phyloP scores from a whole-genome alignment of 2,113 vertebrate species.

The Microcebus jonahi region DNA sequence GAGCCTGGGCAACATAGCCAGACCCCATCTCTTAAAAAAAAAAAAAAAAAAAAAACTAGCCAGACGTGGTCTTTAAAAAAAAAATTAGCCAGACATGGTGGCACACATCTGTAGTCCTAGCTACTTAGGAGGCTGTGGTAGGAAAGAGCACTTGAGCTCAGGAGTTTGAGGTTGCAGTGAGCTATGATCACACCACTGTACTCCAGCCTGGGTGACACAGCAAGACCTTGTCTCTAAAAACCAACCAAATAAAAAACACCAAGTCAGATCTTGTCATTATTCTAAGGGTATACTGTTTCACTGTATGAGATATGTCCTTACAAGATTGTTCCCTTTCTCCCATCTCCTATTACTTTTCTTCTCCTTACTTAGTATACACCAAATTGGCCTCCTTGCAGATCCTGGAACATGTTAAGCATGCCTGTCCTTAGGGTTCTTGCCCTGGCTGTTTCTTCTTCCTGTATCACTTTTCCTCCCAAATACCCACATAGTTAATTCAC shows the following conservation, averaged over 20 bases:
- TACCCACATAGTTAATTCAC: not conserved
- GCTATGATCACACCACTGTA: too few relatives aligned
- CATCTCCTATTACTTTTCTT: not conserved
- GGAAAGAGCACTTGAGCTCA: too few relatives aligned
- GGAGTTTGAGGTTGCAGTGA: too few relatives aligned
- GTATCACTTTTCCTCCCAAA: not conserved
- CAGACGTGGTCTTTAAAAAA: too few relatives aligned
- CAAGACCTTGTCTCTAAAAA: not conserved
- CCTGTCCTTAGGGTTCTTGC: not conserved
- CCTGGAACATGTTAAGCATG: not conserved
- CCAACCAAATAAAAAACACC: not conserved
- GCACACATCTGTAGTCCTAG: too few relatives aligned
- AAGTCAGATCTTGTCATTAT: not conserved
- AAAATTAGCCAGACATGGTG: too few relatives aligned
- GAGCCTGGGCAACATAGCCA: too few relatives aligned
- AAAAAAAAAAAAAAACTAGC: too few relatives aligned
- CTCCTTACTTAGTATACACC: not conserved
- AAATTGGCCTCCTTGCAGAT: not conserved
- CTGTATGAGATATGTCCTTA: not conserved
- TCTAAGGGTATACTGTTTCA: not conserved
- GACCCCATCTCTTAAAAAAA: too few relatives aligned
- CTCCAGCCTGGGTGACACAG: too few relatives aligned
- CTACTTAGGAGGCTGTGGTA: too few relatives aligned
- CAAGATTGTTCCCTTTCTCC: too few relatives aligned
- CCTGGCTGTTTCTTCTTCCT: not conserved